Conservation (phyloP, 1,140 invertebrate genomes). For the Cherax quadricarinatus region DNA sequence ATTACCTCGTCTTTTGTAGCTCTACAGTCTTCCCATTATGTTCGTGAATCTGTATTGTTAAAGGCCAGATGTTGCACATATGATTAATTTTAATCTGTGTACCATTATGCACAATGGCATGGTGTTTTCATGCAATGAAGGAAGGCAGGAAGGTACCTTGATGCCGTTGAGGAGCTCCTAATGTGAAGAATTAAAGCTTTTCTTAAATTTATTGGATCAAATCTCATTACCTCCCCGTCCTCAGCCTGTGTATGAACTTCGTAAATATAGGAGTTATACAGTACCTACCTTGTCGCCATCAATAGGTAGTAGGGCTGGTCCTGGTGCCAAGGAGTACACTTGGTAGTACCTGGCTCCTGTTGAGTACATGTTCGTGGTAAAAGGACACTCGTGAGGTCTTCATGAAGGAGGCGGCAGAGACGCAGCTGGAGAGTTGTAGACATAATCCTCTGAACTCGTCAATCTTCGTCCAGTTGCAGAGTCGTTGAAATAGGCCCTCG, state of each 20-base stretch:
- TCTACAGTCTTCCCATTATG: too few relatives aligned
- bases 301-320: constrained; percentile 76
- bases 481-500: constrained; percentile 75
- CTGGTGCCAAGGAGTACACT: constrained; percentile 75
- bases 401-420: constrained; percentile 70
- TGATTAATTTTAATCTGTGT: too few relatives aligned
- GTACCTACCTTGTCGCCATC: constrained; percentile 74
- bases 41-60: too few relatives aligned
- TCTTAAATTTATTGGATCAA: too few relatives aligned
- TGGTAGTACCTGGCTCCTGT: constrained; percentile 74
- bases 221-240: neutral
- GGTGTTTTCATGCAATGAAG: too few relatives aligned
- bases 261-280: too few relatives aligned
- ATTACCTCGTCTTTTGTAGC: too few relatives aligned
- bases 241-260: neutral
- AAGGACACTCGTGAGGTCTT: constrained; percentile 73
- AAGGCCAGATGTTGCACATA: too few relatives aligned
- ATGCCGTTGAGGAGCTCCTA: too few relatives aligned
- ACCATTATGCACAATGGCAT: too few relatives aligned
- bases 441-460: constrained; percentile 74
- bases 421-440: constrained; percentile 74
- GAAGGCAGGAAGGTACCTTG: too few relatives aligned
- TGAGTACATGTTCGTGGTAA: constrained; percentile 76
- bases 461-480: constrained; percentile 75
- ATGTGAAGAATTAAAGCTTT: too few relatives aligned